phyloP scores from a whole-genome alignment of 2,113 vertebrate genomes.

The Melanotaenia duboulayi region DNA sequence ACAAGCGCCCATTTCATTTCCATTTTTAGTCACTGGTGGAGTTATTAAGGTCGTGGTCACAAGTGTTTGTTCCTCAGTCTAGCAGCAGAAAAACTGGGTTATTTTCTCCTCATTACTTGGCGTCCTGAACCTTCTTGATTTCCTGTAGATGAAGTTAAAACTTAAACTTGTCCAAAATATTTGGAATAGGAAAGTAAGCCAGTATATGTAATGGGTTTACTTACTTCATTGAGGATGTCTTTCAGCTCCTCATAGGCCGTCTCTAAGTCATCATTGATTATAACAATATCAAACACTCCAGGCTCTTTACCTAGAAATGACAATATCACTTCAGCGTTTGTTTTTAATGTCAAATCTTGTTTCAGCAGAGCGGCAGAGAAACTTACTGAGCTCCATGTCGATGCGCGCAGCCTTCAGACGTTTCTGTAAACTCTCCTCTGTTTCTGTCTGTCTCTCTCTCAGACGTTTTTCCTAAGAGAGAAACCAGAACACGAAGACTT shows the following conservation, averaged over 20 bases:
- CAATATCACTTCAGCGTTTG: neutral
- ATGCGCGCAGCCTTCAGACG: constrained; percentile 85
- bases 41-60: constrained; percentile 12
- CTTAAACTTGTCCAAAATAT: neutral
- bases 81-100: constrained; percentile 7
- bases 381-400: constrained; percentile 94
- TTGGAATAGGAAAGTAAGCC: neutral
- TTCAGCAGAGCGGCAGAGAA: neutral
- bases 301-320: constrained; percentile 87
- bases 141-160: constrained; percentile 65
- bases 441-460: constrained; percentile 90
- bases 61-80: constrained; percentile 11
- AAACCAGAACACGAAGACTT: neutral
- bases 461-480: constrained; percentile 89
- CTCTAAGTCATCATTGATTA: constrained; percentile 92
- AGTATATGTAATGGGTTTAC: constrained; percentile 29
- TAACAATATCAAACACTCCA: constrained; percentile 91
- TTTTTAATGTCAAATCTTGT: neutral
- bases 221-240: constrained; percentile 88
- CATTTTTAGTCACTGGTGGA: neutral
- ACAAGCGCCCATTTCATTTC: constrained; percentile 1
- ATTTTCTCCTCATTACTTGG: constrained; percentile 49
- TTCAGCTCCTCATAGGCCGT: constrained; percentile 88
- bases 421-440: constrained; percentile 90
- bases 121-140: constrained; percentile 79